Base-by-base conservation (phyloP, 2,113 vertebrate genomes). In the Ranitomeya imitator region DNA sequence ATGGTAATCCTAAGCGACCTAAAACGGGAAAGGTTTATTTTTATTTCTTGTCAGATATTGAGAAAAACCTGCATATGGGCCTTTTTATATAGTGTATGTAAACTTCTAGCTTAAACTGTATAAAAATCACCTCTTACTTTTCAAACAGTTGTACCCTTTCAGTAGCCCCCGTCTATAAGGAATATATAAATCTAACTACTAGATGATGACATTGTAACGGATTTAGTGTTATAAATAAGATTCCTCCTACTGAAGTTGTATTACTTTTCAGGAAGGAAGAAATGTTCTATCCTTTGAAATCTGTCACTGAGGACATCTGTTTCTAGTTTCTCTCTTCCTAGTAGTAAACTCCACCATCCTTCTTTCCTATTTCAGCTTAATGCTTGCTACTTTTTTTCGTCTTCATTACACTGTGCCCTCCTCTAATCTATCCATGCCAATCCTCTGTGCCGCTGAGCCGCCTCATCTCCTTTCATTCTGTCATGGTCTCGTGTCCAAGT, bases 201-300 rank as follows among this genome's bases (percentile, higher is more conserved):
- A 77, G 52, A 21, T 54, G 54, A 78, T 78, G 6, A 7, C 52
- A 14, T n/a, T 79, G 52, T 5, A 55, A 23, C 12, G 11, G 77
- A 23, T 55, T 19, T 21, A 12, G 45, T 12, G 45, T 21, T 51
- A 76, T 52, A 76, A 76, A 76, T 76, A 10, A 76, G 19, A 79
- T 79, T 52, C 77, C 77, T 55, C 52, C 52, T 79, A 23, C 52
- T 79, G 55, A 79, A 55, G 51, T 79, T 79, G 77, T 55, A n/a
- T 79, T 57, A 19, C 77, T 57, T 57, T 23, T 79, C 77, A n/a
- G 45, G 73, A 74, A 45, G 37, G 69, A 74, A 55, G 52, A 57
- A 79, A 79, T 55, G 21, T 57, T 79, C 12, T 15, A 57, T 23
- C 51, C 77, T 23, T 57, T 79, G 57, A 79, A 79, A 23, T 57